Evolutionary conservation across 2,113 vertebrate genomes (phyloP), one percentile per base, ranked within the genome.

Genomic region (Brachirus orientalis): DNA sequence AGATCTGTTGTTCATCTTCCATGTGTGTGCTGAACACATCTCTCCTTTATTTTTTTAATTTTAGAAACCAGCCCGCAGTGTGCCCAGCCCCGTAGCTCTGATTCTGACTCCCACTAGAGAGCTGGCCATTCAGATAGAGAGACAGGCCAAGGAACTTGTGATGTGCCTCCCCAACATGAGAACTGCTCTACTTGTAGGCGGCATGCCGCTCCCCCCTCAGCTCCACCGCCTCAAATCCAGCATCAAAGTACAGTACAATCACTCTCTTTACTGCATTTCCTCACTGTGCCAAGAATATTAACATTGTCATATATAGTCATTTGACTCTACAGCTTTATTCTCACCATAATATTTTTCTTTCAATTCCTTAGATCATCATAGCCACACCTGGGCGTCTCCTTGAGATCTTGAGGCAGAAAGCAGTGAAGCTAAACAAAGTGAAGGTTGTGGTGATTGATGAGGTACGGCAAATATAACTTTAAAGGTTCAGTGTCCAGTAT

Each of bases 51-150:
- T 61, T 80, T 69, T 46, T 14, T 58, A 61, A 45, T 58, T 80
- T 69, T 64, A 93, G 92, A 90, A 82, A 51, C 57, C 58, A 71
- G 22, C 35, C 14, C 64, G 36, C 1, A 4, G 56, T 53, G 54
- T 36, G 5, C 6, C 59, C 3, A 73, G 85, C 40, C 95, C 96
- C 0, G 85, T 80, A 10, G 95, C 92, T 7, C 88, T 99, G 63
- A 89, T 99, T 77, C 86, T 99, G 71, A 96, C 97, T 0, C 98
- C 98, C 1, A 98, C 97, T 1, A 91, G 98, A 76, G 98, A 99
- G 75, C 45, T 99, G 66, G 96, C 98, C 8, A 94, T 99, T 69
- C 98, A 99, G 93, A 95, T 99, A 2, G 98, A 99, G 91, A 91
- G 77, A 36, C 97, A 99, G 68, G 92, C 93, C 1, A 96, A 98